These are phyloP conservation scores for Urocolius indicus DNA, from an alignment of 2,113 vertebrate genomes.

Conservation along the genomic window DNA sequence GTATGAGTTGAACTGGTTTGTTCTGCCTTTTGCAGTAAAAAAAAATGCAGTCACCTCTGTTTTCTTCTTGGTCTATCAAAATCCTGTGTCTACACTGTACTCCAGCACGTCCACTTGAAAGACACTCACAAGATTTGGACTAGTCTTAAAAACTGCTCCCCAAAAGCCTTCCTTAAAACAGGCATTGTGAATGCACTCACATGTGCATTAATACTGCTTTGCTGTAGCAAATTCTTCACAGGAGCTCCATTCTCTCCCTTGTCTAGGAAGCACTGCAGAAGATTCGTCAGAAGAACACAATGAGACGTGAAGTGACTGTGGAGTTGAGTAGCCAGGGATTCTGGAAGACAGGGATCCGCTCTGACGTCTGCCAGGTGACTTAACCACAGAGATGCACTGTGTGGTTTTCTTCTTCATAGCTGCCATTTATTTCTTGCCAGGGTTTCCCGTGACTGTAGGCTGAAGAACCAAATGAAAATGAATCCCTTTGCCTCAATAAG, in stretches of 20 bases:
- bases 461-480: background rate
- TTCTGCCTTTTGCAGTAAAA: background rate
- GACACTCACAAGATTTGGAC: background rate
- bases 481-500: background rate
- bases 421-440: background rate
- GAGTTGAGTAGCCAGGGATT: slow-evolving; percentile 98
- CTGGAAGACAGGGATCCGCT: slow-evolving; percentile 98
- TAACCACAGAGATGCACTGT: background rate
- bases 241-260: background rate
- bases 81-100: background rate
- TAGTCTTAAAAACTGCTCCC: background rate
- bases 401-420: background rate
- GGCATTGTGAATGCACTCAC: rapidly evolving
- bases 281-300: slow-evolving; percentile 99
- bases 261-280: slow-evolving; percentile 96
- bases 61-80: background rate
- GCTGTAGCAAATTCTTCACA: background rate
- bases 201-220: background rate
- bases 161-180: background rate
- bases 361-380: slow-evolving; percentile 96
- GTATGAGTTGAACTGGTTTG: background rate
- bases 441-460: background rate
- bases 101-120: background rate
- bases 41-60: background rate
- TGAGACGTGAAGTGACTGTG: slow-evolving; percentile 97